Base-by-base conservation (phyloP, 2,113 vertebrate genomes). In the Oxyruncus cristatus region DNA sequence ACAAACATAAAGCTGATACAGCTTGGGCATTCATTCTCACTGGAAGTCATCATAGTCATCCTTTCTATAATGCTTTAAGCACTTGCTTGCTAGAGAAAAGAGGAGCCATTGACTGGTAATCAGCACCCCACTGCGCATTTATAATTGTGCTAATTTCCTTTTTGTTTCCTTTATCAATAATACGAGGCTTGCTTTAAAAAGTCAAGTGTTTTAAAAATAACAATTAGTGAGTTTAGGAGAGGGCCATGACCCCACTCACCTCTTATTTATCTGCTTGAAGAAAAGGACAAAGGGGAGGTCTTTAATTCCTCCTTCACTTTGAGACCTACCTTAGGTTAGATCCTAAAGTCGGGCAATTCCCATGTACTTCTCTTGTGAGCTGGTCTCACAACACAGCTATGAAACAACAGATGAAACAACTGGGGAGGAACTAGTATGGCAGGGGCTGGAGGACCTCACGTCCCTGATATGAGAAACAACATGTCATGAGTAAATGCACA, bases 131-230 rank as follows among this genome's bases (percentile, higher is more conserved):
- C 92, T 3, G 92, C 4, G 91, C 84, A 77, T 92, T 93, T 94
- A 89, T 94, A 89, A 92, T 95, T 92, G 58, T 88, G 39, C 80
- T 89, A 93, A 92, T 96, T 96, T 95, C 75, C 90, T 95, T 96
- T 92, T 96, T 96, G 58, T 96, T 97, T 91, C 68, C 93, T 96
- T 92, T 96, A 89, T 94, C 90, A 91, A 88, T 96, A 92, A 87
- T 96, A 89, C 67, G 30, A 93, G 65, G 30, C 92, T 86, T 87
- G 39, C 75, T 84, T 92, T 88, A 78, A 89, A 92, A 95, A 93
- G 88, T 93, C 93, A 95, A 96, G 93, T 93, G 92, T 95, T 89
- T 91, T 75, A 30, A 78, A 94, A 87, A 81, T 75, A 91, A n/a
- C 75, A 88, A 14, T 87, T 95, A 90, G 50, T 33, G 55, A 81